Evolutionary conservation across 1,140 invertebrate genomes (phyloP), one percentile per base, ranked within the genome.

Genomic region (Trichonephila inaurata): DNA sequence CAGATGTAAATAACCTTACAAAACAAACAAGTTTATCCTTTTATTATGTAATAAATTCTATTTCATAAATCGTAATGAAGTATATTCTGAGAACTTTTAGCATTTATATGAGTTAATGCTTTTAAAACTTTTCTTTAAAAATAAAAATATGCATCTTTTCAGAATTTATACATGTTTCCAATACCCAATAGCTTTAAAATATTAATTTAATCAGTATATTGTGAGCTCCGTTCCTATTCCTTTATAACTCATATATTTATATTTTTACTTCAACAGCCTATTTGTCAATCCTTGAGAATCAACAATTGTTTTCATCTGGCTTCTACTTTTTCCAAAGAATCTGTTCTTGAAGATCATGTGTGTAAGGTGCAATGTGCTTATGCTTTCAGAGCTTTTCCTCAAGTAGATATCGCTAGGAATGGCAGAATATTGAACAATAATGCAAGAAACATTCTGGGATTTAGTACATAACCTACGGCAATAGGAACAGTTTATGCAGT

Each of bases 331-430:
- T 97, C 98, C 44, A 97, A 97, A 81, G 98, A 98, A 86, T 97
- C 97, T 0, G 97, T 99, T 33, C 95, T 98, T 44, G 96, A 97
- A 4, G 98, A 99, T 95, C 98, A 98, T 95, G 98, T 98, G 0
- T 99, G 98, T 95, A 97, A 98, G n/a, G 98, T 98, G 0, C 98
- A 99, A 96, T 99, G 98, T 95, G 96, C 96, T 10, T 97, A 96
- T 94, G 96, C 96, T 14, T 96, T 96, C 95, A 94, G 96, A 21
- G 90, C 93, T 2, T 94, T 94, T 21, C 94, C 94, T 6, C 94
- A 94, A 94, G 94, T 94, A 10, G 93, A 94, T 69, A 51, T 83
- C 7, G 87, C 88, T 5, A 91, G 93, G 19, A 94, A 90, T 86
- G 87, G 86, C 10, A 61, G 93, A 6, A 21, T 77, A 14, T n/a